phyloP scores from a whole-genome alignment of 2,113 vertebrate species.

The Scortum barcoo region DNA sequence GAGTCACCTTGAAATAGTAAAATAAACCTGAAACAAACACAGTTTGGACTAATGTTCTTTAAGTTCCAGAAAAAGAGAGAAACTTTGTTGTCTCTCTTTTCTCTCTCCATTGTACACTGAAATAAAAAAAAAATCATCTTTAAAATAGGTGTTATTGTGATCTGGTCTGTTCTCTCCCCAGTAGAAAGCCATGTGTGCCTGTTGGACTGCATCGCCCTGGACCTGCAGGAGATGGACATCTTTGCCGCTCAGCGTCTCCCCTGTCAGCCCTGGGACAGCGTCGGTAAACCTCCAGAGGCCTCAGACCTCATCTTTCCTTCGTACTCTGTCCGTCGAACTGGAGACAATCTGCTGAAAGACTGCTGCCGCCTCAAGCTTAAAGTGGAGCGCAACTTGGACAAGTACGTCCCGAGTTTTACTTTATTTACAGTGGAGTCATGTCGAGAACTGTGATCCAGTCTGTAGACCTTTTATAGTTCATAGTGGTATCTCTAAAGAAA shows the following conservation, averaged over 20 bases:
- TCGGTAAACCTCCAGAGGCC: constrained; percentile 69
- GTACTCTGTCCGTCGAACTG: constrained; percentile 89
- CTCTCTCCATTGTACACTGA: background rate
- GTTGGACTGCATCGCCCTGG: constrained; percentile 94
- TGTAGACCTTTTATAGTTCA: background rate
- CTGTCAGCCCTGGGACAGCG: constrained; percentile 74
- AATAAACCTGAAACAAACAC: background rate
- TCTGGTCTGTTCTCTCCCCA: background rate
- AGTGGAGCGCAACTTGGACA: constrained; percentile 97
- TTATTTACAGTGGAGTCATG: background rate
- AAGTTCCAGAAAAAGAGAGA: background rate
- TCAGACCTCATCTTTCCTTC: constrained; percentile 91
- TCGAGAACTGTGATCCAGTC: background rate
- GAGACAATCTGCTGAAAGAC: constrained; percentile 92
- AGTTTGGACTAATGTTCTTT: background rate
- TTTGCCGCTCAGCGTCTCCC: constrained; percentile 91
- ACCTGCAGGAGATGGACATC: constrained; percentile 97
- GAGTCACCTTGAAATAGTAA: background rate
- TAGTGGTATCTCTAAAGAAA: background rate
- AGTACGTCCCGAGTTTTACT: constrained; percentile 79
- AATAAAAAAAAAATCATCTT: background rate
- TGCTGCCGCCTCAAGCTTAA: constrained; percentile 92
- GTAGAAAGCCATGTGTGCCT: constrained; percentile 92
- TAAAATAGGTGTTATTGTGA: background rate
- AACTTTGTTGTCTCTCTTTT: background rate